Evolutionary conservation across 2,888 invertebrate genomes (phyloP), one percentile per base, ranked within the genome.

Genomic region (Pseudolycoriella hygida): DNA sequence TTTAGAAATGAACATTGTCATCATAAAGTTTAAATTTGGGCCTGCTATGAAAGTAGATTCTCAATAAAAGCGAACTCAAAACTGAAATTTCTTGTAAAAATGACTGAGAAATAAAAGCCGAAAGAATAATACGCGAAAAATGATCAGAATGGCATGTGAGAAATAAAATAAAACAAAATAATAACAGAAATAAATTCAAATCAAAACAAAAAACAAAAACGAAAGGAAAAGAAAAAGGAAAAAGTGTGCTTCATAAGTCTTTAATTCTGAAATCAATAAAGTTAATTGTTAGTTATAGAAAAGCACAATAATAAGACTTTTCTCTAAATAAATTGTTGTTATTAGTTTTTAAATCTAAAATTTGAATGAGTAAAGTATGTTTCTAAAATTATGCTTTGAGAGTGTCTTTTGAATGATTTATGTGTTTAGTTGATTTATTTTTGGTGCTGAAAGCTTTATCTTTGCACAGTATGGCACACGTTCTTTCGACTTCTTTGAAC

Each of bases 301-400:
- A 37, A 14, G n/a, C n/a, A 15, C n/a, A 12, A 37, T 14, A 37
- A 15, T 10, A 3, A 39, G 17, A 39, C 17, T 17, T 14, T 39
- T 39, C 14, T 6, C n/a, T 5, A 39, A 17, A 17, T 3, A 17
- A 10, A 17, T 17, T 39, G 6, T 6, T 17, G 11, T 17, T 39
- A 39, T 39, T 39, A 39, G 39, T 39, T 39, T 39, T 39, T 39
- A 39, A 39, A 39, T 39, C 39, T 39, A 39, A 34, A 34, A 34
- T 34, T 12, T 14, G 34, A 14, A 34, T 34, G 12, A 14, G 34
- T 34, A 34, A 34, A 34, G 12, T 34, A 34, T 14, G 34, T 5
- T 34, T 25, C 25, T 25, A 25, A 25, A 25, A 25, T 25, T n/a
- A 8, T 4, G 25, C 25, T 25, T 25, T 8, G 25, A 4, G 8